These are phyloP conservation scores for Taxidea taxus DNA, from an alignment of 2,113 vertebrate genomes.

Conservation along the genomic window DNA sequence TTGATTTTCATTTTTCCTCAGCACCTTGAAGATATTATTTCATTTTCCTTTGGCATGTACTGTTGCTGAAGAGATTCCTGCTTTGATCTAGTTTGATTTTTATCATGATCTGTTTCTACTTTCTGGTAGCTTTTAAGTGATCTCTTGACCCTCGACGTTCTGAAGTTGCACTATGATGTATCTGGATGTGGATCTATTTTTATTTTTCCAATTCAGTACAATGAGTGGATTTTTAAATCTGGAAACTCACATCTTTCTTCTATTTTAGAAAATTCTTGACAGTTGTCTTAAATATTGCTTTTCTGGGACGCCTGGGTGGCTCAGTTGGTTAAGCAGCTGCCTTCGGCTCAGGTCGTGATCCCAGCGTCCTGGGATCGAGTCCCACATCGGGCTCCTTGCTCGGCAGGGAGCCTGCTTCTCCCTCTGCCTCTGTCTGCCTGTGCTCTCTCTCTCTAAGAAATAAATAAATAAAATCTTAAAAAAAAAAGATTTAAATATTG, in stretches of 20 bases:
- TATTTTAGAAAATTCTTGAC: neutral
- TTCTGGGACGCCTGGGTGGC: too few species aligned
- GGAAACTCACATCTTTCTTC: constrained; percentile 2
- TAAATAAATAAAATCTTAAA: too few species aligned
- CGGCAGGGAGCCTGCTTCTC: too few species aligned
- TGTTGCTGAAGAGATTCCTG: neutral
- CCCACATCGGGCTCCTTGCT: too few species aligned
- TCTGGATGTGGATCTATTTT: constrained; percentile 17
- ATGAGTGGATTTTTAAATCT: neutral
- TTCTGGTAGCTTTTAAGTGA: neutral
- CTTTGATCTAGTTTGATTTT: neutral
- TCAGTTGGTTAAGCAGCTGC: too few species aligned
- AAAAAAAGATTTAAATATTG: neutral
- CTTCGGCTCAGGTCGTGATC: too few species aligned
- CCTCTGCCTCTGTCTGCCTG: too few species aligned
- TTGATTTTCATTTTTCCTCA: neutral
- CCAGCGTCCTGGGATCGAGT: too few species aligned
- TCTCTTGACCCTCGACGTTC: neutral
- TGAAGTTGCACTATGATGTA: neutral
- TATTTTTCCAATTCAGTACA: neutral
- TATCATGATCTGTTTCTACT: neutral
- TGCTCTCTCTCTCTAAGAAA: too few species aligned
- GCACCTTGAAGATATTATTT: constrained; percentile 20
- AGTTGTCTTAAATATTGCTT: neutral
- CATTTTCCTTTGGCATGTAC: constrained; percentile 3